Conservation (phyloP, 2,888 invertebrate species). For the Periphyllus acericola region DNA sequence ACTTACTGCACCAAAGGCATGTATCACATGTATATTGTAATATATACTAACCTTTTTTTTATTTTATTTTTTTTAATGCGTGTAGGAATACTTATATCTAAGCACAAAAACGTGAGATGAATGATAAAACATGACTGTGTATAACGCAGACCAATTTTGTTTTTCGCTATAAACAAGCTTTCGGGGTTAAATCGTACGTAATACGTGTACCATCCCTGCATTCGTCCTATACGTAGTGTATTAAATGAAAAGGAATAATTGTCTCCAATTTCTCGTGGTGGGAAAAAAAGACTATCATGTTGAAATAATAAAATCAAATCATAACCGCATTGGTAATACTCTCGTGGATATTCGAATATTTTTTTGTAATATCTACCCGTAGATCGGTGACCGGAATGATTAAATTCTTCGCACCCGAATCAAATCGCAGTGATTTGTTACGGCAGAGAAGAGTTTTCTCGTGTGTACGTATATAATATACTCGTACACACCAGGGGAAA, state of each 20-base stretch:
- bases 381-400: not conserved
- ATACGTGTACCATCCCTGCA: not conserved
- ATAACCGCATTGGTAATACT: not conserved
- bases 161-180: constrained; percentile 33
- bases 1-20: not conserved
- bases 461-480: not conserved
- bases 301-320: not conserved
- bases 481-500: not conserved
- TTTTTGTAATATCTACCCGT: not conserved
- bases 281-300: constrained; percentile 1
- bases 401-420: not conserved
- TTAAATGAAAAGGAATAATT: constrained; percentile 12
- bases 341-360: not conserved
- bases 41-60: not conserved
- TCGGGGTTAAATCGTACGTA: constrained; percentile 22
- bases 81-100: constrained; percentile 16
- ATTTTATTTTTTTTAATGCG: not conserved
- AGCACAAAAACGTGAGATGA: constrained; percentile 29
- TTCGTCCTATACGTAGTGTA: not conserved
- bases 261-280: not conserved
- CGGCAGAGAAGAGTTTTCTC: not conserved
- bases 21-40: not conserved
- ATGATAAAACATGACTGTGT: constrained; percentile 11
- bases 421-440: not conserved
- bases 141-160: constrained; percentile 3